Base-by-base conservation (phyloP, 2,888 invertebrate genomes). In the Cerastis rubricosa region DNA sequence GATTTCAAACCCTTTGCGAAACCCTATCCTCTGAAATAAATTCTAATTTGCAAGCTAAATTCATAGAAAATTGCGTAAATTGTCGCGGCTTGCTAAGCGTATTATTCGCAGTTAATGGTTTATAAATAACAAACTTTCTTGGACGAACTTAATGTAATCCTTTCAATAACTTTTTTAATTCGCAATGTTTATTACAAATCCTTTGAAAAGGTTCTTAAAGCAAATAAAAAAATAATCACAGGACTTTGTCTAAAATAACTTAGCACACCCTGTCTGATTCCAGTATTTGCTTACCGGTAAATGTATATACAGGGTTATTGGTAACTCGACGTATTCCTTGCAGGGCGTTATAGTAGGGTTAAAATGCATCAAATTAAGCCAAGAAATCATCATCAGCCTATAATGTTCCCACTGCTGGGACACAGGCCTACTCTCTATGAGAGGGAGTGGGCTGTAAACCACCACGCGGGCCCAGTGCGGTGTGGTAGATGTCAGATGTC, bases 141-240 rank as follows among this genome's bases (percentile, higher is more conserved):
- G 2, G 4, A 59, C 43, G 14, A 22, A 12, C n/a, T 29, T 49
- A 51, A 57, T 51, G 9, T 22, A 51, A 51, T 11, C 49, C 22
- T 64, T n/a, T 78, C 54, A 47, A 14, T 19, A 78, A 22, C 11
- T 66, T 78, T 61, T 61, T 71, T 71, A 19, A 71, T 29, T n/a
- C 8, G 22, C 3, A 22, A 35, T 51, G 35, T 71, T 78, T 70
- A 17, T 35, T 51, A 51, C 43, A 51, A 29, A 49, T n/a, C n/a
- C 14, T 74, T 74, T 63, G 43, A 22, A 70, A 22, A 35, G 14
- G 1, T 8, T 51, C 64, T 17, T 3, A 25, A 29, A 17, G 2
- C 6, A 17, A 57, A 14, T 14, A 2, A 29, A 57, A 14, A 57
- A 57, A n/a, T 29, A 25, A 29, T 8, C 29, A 59, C 29, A 14